Evolutionary conservation across 64 coral and sea anemone genomes (phyloP).

Genomic region (Trachythela sp.): DNA sequence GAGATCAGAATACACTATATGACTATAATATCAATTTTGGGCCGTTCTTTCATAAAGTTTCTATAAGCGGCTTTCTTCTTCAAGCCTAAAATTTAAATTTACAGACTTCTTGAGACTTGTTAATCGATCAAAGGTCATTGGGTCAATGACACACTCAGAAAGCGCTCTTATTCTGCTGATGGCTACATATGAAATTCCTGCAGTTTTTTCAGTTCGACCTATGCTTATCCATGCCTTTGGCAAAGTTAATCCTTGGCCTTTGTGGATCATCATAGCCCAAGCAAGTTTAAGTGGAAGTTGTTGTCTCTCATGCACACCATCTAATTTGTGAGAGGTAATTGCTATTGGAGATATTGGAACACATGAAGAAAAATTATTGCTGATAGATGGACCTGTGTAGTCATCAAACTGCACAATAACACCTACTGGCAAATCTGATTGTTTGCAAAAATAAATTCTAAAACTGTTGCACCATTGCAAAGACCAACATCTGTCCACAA

Average conservation of each 20-base stretch:
- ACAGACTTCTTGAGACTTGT: neutral
- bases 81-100: neutral
- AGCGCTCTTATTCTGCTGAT: neutral
- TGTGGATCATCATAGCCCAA: neutral
- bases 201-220: neutral
- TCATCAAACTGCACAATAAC: neutral
- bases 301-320: neutral
- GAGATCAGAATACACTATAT: neutral
- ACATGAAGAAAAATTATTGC: neutral
- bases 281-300: neutral
- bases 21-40: neutral
- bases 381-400: neutral
- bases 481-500: neutral
- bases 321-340: neutral
- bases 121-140: neutral
- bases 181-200: slow-evolving; percentile 3
- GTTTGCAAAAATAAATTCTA: neutral
- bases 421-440: neutral
- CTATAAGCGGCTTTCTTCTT: neutral
- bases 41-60: neutral
- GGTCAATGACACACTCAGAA: neutral
- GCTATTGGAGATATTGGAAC: neutral
- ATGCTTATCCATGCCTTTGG: neutral
- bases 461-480: neutral
- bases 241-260: neutral